A percentile compares a stretch with the other conserved stretches of the same genome.
phyloP scores from a whole-genome alignment of 2,113 vertebrate species.

The Grammomys surdaster region DNA sequence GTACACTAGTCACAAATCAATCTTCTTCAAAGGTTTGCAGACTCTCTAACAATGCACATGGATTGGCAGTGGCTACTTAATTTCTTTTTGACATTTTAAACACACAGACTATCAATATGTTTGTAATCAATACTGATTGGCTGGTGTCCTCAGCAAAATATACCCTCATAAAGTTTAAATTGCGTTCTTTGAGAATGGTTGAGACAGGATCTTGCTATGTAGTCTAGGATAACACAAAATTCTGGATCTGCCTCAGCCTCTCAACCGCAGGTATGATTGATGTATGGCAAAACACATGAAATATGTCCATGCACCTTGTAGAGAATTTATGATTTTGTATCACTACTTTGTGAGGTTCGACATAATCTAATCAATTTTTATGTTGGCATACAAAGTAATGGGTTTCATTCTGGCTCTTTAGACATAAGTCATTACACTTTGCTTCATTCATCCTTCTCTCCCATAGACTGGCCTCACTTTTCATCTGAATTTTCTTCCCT shows the following conservation, averaged over 20 bases:
- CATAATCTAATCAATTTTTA: neutral
- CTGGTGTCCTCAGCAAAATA: neutral
- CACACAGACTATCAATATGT: neutral
- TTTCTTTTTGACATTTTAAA: neutral
- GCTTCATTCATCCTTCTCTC: neutral
- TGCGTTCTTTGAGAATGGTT: neutral
- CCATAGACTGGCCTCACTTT: neutral
- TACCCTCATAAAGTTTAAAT: neutral
- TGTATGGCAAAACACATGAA: neutral
- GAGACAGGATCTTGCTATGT: neutral
- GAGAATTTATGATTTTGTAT: neutral
- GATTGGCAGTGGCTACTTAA: neutral
- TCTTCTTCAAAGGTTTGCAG: neutral
- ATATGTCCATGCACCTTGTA: neutral
- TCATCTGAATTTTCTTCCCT: neutral
- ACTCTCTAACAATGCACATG: neutral
- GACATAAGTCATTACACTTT: too few species aligned
- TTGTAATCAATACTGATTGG: neutral
- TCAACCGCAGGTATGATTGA: neutral
- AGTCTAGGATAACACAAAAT: too few species aligned
- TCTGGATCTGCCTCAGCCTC: too few species aligned
- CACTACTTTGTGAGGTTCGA: conserved; percentile 14
- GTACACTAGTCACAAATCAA: neutral
- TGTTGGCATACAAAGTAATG: too few species aligned
- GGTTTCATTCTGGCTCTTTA: neutral